Conservation (phyloP, 2,888 invertebrate genomes). For the Dendrolimus pini region DNA sequence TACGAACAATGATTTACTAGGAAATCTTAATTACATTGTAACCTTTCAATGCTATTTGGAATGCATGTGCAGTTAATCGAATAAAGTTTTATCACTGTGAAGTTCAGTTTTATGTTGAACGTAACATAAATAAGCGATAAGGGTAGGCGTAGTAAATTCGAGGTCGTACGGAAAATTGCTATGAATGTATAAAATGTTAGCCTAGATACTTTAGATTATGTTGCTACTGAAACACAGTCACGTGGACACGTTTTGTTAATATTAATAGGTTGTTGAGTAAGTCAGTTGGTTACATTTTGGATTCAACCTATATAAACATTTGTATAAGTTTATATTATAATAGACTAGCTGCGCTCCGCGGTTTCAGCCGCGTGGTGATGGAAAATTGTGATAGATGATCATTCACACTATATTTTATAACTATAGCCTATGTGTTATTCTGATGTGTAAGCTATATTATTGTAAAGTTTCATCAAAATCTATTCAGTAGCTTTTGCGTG, state of each 20-base stretch:
- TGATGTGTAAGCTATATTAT: too few relatives aligned
- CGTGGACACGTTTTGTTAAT: not conserved
- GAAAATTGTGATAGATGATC: too few relatives aligned
- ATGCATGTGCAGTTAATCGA: not conserved
- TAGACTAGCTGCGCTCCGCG: too few relatives aligned
- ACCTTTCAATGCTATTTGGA: not conserved
- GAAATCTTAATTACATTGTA: not conserved
- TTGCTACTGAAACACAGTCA: not conserved
- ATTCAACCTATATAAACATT: too few relatives aligned
- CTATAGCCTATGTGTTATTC: too few relatives aligned
- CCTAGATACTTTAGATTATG: conserved; percentile 3
- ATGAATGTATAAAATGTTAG: conserved; percentile 11
- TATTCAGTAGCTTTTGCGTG: too few relatives aligned
- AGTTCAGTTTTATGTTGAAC: conserved; percentile 6
- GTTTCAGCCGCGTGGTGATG: too few relatives aligned
- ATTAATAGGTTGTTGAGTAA: not conserved
- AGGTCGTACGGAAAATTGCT: conserved; percentile 26
- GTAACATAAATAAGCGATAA: conserved; percentile 11
- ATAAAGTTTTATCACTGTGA: not conserved
- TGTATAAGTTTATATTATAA: too few relatives aligned
- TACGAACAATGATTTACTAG: too few relatives aligned
- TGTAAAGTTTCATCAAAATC: too few relatives aligned
- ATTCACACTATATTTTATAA: too few relatives aligned
- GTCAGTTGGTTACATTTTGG: too few relatives aligned
- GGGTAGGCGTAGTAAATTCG: conserved; percentile 11